Conservation (phyloP, 2,113 vertebrate species). For the Onychostoma macrolepis region DNA sequence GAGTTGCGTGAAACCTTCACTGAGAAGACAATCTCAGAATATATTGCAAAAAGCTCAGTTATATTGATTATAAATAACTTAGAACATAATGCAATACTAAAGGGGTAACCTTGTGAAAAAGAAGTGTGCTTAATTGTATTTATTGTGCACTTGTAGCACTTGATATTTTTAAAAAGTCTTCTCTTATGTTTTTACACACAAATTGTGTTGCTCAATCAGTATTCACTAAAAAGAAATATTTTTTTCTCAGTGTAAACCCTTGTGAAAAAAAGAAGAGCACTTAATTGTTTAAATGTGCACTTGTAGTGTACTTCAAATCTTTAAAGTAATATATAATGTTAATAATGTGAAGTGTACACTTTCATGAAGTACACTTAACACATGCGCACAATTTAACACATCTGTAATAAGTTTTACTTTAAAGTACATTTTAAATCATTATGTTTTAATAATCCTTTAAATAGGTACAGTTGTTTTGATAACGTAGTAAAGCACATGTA, state of each 20-base stretch:
- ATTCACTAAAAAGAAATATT: too few relatives aligned
- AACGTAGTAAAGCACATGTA: background rate
- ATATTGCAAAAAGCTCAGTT: background rate
- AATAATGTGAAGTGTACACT: background rate
- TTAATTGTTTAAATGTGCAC: background rate
- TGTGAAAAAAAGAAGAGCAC: background rate
- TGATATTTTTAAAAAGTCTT: background rate
- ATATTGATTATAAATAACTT: background rate
- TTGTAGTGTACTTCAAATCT: background rate
- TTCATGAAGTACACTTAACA: background rate
- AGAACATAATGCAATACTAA: background rate
- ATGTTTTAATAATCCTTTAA: background rate
- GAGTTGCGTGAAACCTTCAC: background rate
- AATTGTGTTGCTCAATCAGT: too few relatives aligned
- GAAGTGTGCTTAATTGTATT: background rate
- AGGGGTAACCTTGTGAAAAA: background rate
- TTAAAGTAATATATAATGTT: background rate
- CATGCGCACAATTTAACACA: background rate
- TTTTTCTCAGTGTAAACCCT: background rate
- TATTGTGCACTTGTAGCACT: background rate
- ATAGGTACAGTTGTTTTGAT: too few relatives aligned
- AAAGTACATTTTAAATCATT: background rate
- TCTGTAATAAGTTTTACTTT: background rate
- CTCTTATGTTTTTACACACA: too few relatives aligned
- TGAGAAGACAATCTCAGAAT: background rate